Conservation (phyloP, 2,797 vertebrate genomes). For the Sebastes minor region DNA sequence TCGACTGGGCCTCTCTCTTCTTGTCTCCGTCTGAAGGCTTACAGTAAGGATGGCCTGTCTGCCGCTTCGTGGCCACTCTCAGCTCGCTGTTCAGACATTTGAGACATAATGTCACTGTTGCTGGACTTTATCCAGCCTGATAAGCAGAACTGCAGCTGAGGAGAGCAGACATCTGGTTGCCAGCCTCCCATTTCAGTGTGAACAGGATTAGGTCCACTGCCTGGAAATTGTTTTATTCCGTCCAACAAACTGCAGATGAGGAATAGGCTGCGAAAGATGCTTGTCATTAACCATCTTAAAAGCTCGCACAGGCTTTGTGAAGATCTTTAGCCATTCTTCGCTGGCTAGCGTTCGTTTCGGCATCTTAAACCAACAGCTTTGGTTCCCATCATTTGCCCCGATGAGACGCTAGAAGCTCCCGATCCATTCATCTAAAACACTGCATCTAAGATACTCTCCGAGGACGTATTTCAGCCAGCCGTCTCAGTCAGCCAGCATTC, state of each 20-base stretch:
- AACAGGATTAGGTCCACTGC: constrained; percentile 55
- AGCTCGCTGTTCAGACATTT: constrained; percentile 42
- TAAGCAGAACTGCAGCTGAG: constrained; percentile 62
- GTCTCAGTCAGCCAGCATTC: background rate
- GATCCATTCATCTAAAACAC: constrained; percentile 21
- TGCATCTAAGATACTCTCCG: constrained; percentile 10
- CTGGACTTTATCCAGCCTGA: constrained; percentile 57
- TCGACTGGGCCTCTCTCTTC: constrained; percentile 26
- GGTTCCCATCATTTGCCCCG: constrained; percentile 10
- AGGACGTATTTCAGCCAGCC: constrained; percentile 1
- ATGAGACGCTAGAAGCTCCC: background rate
- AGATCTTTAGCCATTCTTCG: constrained; percentile 25
- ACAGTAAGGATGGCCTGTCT: constrained; percentile 41
- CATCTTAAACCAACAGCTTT: constrained; percentile 27
- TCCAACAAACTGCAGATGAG: constrained; percentile 41
- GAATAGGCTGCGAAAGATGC: constrained; percentile 20
- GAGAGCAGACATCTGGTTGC: constrained; percentile 61
- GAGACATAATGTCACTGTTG: constrained; percentile 55
- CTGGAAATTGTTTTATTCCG: constrained; percentile 38
- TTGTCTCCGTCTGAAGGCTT: constrained; percentile 19
- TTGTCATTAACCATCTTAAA: constrained; percentile 50
- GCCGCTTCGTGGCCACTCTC: constrained; percentile 10
- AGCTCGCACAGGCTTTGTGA: constrained; percentile 32
- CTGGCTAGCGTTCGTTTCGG: constrained; percentile 3
- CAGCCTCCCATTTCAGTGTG: constrained; percentile 41